phyloP scores from a whole-genome alignment of 30 jellyfish, hydroid and myxozoan genomes.

The Rhopilema esculentum region DNA sequence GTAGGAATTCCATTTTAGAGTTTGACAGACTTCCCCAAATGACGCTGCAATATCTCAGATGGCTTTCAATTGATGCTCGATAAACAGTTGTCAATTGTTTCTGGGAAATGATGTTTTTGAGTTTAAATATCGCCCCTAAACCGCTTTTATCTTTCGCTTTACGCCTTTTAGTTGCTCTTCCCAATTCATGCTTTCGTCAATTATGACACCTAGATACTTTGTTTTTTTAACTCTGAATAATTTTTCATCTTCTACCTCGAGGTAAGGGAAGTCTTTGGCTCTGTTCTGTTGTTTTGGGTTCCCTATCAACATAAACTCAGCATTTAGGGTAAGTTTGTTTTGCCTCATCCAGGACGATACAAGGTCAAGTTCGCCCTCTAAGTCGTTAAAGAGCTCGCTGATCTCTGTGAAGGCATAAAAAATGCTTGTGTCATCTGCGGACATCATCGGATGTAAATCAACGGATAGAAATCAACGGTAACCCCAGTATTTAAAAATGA shows the following conservation, averaged over 20 bases:
- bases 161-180: slow-evolving; percentile 30
- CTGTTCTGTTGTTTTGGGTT: slow-evolving; percentile 40
- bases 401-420: slow-evolving; percentile 26
- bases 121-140: no score
- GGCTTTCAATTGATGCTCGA: no score
- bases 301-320: slow-evolving; percentile 47
- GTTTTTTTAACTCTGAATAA: slow-evolving; percentile 33
- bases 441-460: neutral
- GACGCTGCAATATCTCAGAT: no score
- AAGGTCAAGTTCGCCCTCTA: no score
- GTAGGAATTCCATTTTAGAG: no score
- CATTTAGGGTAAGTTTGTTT: neutral
- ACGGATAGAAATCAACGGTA: no score
- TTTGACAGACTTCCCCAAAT: no score
- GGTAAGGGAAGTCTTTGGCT: slow-evolving; percentile 18
- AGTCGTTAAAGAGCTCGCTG: no score
- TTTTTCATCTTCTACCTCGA: no score
- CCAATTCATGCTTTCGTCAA: slow-evolving; percentile 32
- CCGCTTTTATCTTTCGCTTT: slow-evolving; percentile 38
- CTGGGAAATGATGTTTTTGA: slow-evolving; percentile 39
- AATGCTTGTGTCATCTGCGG: slow-evolving; percentile 32
- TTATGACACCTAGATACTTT: no score
- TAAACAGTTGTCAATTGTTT: slow-evolving; percentile 47
- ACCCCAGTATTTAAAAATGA: neutral
- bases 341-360: slow-evolving; percentile 12